A percentile compares a stretch with the other conserved stretches of the same genome.
These are phyloP conservation scores for Scolopax rusticola DNA, from an alignment of 2,797 vertebrate genomes.

Conservation along the genomic window DNA sequence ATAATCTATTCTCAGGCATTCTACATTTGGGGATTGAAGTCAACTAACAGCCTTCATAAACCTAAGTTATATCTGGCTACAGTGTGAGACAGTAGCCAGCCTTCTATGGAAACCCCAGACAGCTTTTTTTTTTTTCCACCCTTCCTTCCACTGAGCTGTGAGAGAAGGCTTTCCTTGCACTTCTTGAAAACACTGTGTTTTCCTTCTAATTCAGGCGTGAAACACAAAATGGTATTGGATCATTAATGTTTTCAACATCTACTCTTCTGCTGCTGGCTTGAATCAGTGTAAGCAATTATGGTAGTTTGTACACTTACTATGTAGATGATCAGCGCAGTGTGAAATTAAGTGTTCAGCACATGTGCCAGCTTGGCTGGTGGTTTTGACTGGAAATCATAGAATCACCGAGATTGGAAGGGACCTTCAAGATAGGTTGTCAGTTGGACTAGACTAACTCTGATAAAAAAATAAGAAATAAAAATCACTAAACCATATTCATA, in stretches of 20 bases:
- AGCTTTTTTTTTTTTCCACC: background rate
- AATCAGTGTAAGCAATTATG: background rate
- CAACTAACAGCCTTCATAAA: background rate
- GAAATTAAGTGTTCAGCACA: background rate
- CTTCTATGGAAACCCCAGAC: background rate
- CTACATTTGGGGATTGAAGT: background rate
- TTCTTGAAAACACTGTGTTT: background rate
- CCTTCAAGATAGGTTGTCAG: no score
- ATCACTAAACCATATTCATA: no score
- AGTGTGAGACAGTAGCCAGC: background rate
- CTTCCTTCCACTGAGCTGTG: background rate
- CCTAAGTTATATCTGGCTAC: background rate
- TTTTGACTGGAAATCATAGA: background rate
- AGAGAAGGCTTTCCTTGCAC: background rate
- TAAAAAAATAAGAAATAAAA: no score
- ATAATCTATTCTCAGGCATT: background rate
- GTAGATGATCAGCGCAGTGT: background rate
- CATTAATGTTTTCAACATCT: background rate
- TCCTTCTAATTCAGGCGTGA: background rate
- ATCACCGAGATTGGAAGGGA: no score
- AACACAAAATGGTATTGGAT: background rate
- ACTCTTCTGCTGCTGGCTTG: background rate
- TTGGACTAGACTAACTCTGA: no score
- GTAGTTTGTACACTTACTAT: rapidly evolving
- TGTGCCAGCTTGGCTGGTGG: background rate